Percentiles rank a stretch among this genome's conserved stretches.
phyloP scores from a whole-genome alignment of 2,888 invertebrate genomes.

The Sesia bembeciformis region DNA sequence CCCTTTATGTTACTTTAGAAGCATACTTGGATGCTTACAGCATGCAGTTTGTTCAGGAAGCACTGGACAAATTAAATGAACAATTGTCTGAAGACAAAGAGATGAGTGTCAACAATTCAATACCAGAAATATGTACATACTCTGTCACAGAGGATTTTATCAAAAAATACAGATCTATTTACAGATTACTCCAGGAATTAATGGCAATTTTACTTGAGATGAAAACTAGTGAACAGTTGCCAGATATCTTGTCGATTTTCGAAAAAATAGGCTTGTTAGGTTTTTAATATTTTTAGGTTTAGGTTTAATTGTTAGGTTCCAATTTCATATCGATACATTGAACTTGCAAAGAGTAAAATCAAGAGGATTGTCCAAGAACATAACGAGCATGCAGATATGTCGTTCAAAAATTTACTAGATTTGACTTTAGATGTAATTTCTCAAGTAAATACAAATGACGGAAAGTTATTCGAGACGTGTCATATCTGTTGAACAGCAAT shows the following conservation, averaged over 20 bases:
- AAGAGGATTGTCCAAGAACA: no score
- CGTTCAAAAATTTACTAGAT: no score
- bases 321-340: no score
- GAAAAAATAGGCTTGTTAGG: conserved; percentile 27
- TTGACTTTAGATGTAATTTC: no score
- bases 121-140: conserved; percentile 24
- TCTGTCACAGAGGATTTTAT: conserved; percentile 39
- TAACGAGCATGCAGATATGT: no score
- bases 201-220: conserved; percentile 22
- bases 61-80: conserved; percentile 36
- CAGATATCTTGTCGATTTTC: conserved; percentile 34
- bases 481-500: no score
- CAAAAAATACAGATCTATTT: conserved; percentile 43
- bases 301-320: no score
- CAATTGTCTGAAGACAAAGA: conserved; percentile 9
- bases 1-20: conserved; percentile 40
- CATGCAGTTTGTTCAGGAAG: conserved; percentile 39
- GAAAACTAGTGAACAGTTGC: conserved; percentile 22
- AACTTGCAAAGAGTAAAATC: no score
- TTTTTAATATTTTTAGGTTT: not conserved
- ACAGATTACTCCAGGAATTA: conserved; percentile 33
- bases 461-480: no score
- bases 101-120: conserved; percentile 5
- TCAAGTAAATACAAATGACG: no score
- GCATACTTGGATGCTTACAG: conserved; percentile 51